phyloP scores from a whole-genome alignment of 2,888 invertebrate genomes.

The Lissonota sp. region DNA sequence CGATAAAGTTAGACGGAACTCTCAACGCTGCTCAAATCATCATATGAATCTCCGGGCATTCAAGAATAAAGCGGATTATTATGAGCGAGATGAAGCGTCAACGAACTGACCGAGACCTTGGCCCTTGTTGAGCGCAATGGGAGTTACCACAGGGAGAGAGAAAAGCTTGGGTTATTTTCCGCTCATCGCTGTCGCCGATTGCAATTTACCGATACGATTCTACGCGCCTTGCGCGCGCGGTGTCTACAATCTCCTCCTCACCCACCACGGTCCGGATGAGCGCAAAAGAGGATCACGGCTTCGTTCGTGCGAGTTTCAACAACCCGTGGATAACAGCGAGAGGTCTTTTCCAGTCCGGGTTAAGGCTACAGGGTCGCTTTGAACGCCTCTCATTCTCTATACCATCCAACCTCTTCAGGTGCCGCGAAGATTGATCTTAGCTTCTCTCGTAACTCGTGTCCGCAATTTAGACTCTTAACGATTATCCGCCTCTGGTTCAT shows the following conservation, averaged over 20 bases:
- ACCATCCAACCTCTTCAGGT: conserved; percentile 8
- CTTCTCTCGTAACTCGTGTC: conserved; percentile 15
- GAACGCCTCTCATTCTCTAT: conserved; percentile 19
- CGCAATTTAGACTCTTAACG: conserved; percentile 36
- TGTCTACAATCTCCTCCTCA: conserved; percentile 50
- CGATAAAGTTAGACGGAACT: not conserved
- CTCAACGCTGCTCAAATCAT: conserved; percentile 12
- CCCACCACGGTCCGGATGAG: conserved; percentile 32
- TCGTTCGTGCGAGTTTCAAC: conserved; percentile 26
- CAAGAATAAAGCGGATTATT: conserved; percentile 5
- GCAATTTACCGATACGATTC: conserved; percentile 82
- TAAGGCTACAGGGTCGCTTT: conserved; percentile 62
- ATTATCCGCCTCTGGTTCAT: conserved; percentile 44
- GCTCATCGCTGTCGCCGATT: conserved; percentile 77
- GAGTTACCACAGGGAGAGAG: conserved; percentile 40
- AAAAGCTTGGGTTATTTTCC: conserved; percentile 41
- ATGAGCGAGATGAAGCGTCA: conserved; percentile 50
- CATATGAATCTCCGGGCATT: conserved; percentile 25
- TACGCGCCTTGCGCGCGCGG: conserved; percentile 74
- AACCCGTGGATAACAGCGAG: conserved; percentile 18
- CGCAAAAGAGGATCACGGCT: conserved; percentile 47
- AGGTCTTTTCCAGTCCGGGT: conserved; percentile 63
- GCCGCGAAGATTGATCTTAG: conserved; percentile 57
- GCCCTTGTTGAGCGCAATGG: conserved; percentile 58
- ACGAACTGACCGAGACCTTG: conserved; percentile 64